These are phyloP conservation scores for Glossophaga mutica DNA, from an alignment of 2,797 vertebrate genomes.

Conservation along the genomic window DNA sequence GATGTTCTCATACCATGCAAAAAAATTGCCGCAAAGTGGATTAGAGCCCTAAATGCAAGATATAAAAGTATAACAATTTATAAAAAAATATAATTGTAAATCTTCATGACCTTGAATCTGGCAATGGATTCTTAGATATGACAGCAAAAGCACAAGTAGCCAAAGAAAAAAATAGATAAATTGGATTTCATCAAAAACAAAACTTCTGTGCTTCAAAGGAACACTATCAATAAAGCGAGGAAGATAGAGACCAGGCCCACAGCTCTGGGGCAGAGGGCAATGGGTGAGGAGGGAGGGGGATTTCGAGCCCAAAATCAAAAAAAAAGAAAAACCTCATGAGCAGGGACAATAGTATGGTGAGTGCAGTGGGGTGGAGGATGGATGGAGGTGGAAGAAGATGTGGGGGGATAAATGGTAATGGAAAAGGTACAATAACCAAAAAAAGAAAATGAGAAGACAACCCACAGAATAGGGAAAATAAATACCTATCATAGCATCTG, in stretches of 20 bases:
- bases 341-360: background rate
- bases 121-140: background rate
- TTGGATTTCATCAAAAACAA: background rate
- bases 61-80: slow-evolving; percentile 15
- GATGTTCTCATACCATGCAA: background rate
- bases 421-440: background rate
- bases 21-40: background rate
- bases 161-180: background rate
- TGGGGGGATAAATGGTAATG: background rate
- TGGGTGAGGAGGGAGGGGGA: background rate
- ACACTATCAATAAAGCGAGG: background rate
- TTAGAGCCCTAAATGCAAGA: background rate
- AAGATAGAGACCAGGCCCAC: background rate
- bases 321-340: background rate
- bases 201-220: background rate
- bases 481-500: background rate
- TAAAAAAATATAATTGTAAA: slow-evolving; percentile 7
- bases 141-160: background rate
- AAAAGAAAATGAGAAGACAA: background rate
- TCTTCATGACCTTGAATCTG: background rate
- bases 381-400: background rate
- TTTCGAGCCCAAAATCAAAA: background rate
- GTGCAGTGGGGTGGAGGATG: background rate
- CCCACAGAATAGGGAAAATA: background rate
- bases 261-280: background rate